A percentile compares a stretch with the other conserved stretches of the same genome.
These are phyloP conservation scores for Maniola hyperantus DNA, from an alignment of 2,888 invertebrate species.

Conservation along the genomic window DNA sequence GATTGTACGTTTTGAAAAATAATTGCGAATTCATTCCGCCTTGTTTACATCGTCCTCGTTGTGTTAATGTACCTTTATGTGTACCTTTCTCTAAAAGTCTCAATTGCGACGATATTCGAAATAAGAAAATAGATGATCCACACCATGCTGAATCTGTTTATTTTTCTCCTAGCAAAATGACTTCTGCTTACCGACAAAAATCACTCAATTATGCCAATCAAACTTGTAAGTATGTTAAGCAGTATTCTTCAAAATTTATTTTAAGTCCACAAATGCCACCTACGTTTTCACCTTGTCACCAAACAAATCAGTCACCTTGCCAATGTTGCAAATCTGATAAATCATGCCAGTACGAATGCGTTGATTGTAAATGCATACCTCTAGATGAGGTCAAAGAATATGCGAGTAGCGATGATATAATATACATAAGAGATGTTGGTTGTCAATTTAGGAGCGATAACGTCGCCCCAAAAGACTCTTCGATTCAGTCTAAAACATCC, in stretches of 20 bases:
- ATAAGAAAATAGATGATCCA: constrained; percentile 47
- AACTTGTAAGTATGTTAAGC: constrained; percentile 49
- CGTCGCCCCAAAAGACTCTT: constrained; percentile 47
- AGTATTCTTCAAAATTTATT: constrained; percentile 46
- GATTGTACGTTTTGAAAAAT: constrained; percentile 63
- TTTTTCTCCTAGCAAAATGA: constrained; percentile 51
- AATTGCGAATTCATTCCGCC: constrained; percentile 70
- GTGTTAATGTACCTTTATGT: constrained; percentile 71
- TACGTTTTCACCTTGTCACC: constrained; percentile 47
- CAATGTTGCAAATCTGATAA: constrained; percentile 54
- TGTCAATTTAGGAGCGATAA: constrained; percentile 66
- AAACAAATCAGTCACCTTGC: constrained; percentile 44
- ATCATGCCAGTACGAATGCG: constrained; percentile 63
- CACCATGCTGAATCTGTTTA: constrained; percentile 49
- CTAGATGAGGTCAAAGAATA: constrained; percentile 23
- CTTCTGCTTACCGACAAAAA: constrained; percentile 52
- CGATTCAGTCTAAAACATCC: constrained; percentile 52
- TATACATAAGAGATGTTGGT: constrained; percentile 73
- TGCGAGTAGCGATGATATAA: constrained; percentile 52
- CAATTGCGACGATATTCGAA: constrained; percentile 53
- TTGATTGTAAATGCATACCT: constrained; percentile 44
- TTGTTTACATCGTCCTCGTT: constrained; percentile 69
- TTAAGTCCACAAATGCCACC: constrained; percentile 50
- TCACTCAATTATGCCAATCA: constrained; percentile 47
- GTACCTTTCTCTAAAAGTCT: constrained; percentile 62